Base-by-base conservation (phyloP, 2,888 invertebrate genomes). In the Drosophila longiperda region DNA sequence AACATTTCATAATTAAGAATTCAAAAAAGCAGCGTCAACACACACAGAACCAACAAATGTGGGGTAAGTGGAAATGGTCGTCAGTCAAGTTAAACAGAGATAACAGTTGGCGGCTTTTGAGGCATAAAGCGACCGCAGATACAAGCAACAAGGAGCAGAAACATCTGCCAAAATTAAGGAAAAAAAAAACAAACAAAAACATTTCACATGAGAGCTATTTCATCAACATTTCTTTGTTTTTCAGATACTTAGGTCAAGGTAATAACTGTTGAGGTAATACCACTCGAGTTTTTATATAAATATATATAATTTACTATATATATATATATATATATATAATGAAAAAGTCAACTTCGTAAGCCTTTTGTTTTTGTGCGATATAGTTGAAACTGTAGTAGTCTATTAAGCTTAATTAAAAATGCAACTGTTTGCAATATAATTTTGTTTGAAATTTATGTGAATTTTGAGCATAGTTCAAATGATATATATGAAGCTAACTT, bases 1-100 rank as follows among this genome's bases (percentile, higher is more conserved):
- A 66, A 67, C 64, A 50, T 80, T 89, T 80, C 68, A 70, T 83
- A 88, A 89, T 89, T 89, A 88, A 88, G 90, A 75, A 89, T 89
- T 86, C 88, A 76, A 78, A 52, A 76, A 71, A 33, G 53, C 66
- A 53, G 63, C 66, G 49, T 68, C 45, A 68, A 60, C 75, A 68
- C 68, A 74, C 73, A 66, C 29, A 6, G 34, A 33, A 26, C 33
- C 29, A 53, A 26, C 58, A 48, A 20, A 32, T n/a, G 61, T 49
- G 38, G 52, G 29, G 20, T 17, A 64, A 55, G 42, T 59, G 33
- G 33, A 29, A 26, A 26, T 36, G 38, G 59, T 50, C 45, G 52
- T 38, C 42, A 62, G 55, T 52, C 54, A 61, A 69, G 66, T 66
- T 72, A 76, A 80, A 71, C 68, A 83, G 55, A 52, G 70, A 32